Base-by-base conservation (phyloP, 2,888 invertebrate species). In the Corythucha ciliata region DNA sequence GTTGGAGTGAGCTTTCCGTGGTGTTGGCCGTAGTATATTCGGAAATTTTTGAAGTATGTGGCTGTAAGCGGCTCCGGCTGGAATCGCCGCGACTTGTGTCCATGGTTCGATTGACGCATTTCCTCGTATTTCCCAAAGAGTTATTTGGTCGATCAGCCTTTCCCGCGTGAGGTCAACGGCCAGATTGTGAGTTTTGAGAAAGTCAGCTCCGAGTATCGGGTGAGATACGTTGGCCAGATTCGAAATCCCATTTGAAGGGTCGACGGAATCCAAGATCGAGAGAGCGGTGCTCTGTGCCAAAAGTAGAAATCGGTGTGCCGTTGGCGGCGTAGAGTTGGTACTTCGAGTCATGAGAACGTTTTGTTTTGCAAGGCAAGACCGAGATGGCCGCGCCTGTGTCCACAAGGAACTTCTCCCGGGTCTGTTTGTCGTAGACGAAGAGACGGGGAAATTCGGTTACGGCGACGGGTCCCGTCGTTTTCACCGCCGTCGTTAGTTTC, bases 351-450 rank as follows among this genome's bases (percentile, higher is more conserved):
- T n/a, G n/a, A n/a, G n/a, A n/a, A n/a, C n/a, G n/a, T n/a, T n/a
- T n/a, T n/a, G n/a, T n/a, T n/a, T n/a, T n/a, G n/a, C n/a, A n/a
- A n/a, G 33, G 33, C 3, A 33, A 3, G 3, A 33, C 33, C 16
- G 33, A 33, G 8, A 33, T 18, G 8, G 33, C 33, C 3, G 33
- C 33, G 4, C 33, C 33, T 4, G 33, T 33, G 33, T 33, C 33
- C 3, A 33, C 18, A 14, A 24, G n/a, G 33, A 14, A 34, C 29
- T 29, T 18, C 18, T 33, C n/a, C 16, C n/a, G n/a, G n/a, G n/a
- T n/a, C n/a, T n/a, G n/a, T n/a, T n/a, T n/a, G 32, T 47, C 46
- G 32, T 25, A 46, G 29, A 52, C 18, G 37, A 32, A 52, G n/a
- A 45, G 46, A 24, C 39, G 40, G 45, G 33, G n/a, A n/a, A n/a